Evolutionary conservation across 2,797 vertebrate genomes (phyloP).

Genomic region (Thaleichthys pacificus): DNA sequence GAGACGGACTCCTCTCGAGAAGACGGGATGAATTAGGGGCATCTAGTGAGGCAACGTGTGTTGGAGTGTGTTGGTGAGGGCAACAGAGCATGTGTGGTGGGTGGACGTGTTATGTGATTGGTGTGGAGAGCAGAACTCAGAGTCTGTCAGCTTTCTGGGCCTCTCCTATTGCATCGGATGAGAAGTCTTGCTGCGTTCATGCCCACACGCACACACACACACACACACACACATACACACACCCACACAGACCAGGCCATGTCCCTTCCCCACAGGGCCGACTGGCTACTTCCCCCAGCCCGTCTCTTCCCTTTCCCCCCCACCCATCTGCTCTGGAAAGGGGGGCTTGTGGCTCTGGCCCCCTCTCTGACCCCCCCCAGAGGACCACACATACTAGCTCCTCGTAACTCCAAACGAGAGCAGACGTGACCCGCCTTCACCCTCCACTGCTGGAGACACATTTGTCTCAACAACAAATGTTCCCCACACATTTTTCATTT

Average conservation of each 20-base stretch:
- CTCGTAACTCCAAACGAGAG: constrained; percentile 37
- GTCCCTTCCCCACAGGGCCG: too few relatives aligned
- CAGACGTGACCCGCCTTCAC: constrained; percentile 18
- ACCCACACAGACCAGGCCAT: background rate
- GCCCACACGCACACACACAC: background rate
- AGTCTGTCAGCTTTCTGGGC: constrained; percentile 49
- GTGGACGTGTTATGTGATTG: constrained; percentile 6
- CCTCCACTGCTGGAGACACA: background rate
- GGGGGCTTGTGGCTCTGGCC: constrained; percentile 42
- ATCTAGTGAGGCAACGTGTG: background rate
- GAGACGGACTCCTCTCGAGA: background rate
- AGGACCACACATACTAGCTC: constrained; percentile 36
- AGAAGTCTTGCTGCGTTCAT: background rate
- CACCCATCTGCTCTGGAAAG: background rate
- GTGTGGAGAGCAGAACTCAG: constrained; percentile 40
- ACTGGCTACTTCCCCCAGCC: too few relatives aligned
- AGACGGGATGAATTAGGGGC: too few relatives aligned
- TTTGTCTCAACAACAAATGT: too few relatives aligned
- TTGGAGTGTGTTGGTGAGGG: constrained; percentile 22
- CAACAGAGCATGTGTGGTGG: constrained; percentile 10
- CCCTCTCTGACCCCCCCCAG: constrained; percentile 48
- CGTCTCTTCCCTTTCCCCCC: too few relatives aligned
- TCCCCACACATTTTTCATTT: too few relatives aligned
- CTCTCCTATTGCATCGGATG: constrained; percentile 31
- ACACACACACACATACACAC: background rate